Evolutionary conservation across 2,113 vertebrate species (phyloP).

Genomic region (Scalopus aquaticus): DNA sequence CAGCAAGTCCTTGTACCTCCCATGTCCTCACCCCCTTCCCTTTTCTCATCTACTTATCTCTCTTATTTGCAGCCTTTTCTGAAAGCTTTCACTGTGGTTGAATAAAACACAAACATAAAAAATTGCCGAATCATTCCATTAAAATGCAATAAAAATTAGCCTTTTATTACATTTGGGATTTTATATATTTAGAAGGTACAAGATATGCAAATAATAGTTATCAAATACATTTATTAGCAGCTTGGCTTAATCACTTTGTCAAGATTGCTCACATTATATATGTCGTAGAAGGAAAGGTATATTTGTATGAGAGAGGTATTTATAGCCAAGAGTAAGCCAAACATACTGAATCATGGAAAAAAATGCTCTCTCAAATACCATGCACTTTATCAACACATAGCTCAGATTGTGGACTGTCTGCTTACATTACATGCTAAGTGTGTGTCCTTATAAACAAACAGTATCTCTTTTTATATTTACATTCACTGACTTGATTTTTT

Average conservation of each 20-base stretch:
- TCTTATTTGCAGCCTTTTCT: conserved; percentile 62
- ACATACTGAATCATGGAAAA: conserved; percentile 79
- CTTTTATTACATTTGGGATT: conserved; percentile 64
- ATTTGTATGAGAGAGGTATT: conserved; percentile 76
- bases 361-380: conserved; percentile 66
- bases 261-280: conserved; percentile 63
- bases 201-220: conserved; percentile 46
- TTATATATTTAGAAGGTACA: conserved; percentile 74
- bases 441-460: conserved; percentile 47
- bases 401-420: conserved; percentile 61
- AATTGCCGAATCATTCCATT: conserved; percentile 59
- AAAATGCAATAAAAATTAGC: conserved; percentile 80
- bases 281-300: conserved; percentile 70
- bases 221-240: conserved; percentile 61
- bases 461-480: neutral
- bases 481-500: conserved; percentile 49
- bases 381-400: conserved; percentile 55
- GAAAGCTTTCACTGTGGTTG: conserved; percentile 60
- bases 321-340: conserved; percentile 81
- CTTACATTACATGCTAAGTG: conserved; percentile 62
- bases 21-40: neutral
- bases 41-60: conserved; percentile 43
- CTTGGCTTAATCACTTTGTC: conserved; percentile 69
- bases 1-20: neutral
- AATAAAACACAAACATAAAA: conserved; percentile 76